Conservation (phyloP, 2,113 vertebrate species). For the Rhinolophus ferrumequinum region DNA sequence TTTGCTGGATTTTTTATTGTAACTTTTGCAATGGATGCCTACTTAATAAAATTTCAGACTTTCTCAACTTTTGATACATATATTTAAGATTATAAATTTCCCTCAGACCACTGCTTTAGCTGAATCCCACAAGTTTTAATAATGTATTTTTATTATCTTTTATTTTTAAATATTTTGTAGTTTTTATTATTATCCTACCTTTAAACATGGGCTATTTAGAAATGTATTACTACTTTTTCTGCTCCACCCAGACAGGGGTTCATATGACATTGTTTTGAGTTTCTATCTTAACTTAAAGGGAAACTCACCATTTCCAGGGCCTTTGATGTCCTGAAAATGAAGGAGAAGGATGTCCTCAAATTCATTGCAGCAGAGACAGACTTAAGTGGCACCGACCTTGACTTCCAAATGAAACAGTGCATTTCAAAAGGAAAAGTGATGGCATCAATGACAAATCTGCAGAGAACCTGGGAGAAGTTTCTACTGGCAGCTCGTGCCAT, state of each 20-base stretch:
- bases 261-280: neutral
- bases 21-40: neutral
- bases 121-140: neutral
- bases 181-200: neutral
- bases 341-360: neutral
- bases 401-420: neutral
- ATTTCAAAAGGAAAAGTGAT: neutral
- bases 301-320: neutral
- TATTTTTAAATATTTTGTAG: neutral
- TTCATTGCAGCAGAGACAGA: neutral
- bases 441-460: neutral
- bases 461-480: neutral
- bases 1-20: neutral
- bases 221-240: neutral
- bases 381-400: neutral
- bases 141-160: neutral
- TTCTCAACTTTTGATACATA: neutral
- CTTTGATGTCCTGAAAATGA: neutral
- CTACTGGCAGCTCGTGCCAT: neutral
- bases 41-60: neutral
- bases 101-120: neutral
- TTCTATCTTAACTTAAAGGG: neutral
- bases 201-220: neutral
- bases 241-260: neutral
- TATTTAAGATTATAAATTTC: neutral